Conservation (phyloP, 2,888 invertebrate genomes). For the Arge pagana region DNA sequence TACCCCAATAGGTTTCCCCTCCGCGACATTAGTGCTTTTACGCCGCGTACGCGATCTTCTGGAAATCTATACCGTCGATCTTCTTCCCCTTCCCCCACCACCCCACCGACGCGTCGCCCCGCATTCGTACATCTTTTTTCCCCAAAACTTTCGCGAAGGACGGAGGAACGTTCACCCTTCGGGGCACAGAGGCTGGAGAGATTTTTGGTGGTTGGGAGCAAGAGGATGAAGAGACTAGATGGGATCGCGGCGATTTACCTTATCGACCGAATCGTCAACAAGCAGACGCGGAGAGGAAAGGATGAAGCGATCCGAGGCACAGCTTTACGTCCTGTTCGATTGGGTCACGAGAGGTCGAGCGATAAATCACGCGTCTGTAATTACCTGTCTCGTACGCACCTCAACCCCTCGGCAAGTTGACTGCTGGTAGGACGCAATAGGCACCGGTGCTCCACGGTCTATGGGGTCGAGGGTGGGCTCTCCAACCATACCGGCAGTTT, state of each 20-base stretch:
- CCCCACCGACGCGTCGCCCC: no score
- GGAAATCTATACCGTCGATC: no score
- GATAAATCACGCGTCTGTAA: constrained; percentile 21
- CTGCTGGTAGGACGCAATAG: not conserved
- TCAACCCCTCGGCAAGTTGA: not conserved
- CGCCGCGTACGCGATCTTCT: no score
- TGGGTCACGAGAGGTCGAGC: constrained; percentile 14
- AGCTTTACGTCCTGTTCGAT: constrained; percentile 16
- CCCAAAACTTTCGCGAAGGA: no score
- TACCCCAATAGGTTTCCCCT: not conserved
- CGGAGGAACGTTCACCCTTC: no score
- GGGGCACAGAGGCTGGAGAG: not conserved
- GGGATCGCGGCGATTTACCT: constrained; percentile 2
- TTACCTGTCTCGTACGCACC: constrained; percentile 22
- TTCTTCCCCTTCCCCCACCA: no score
- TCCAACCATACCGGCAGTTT: no score
- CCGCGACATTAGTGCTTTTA: not conserved
- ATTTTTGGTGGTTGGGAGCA: not conserved
- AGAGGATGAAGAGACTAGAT: no score
- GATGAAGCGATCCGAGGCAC: constrained; percentile 14
- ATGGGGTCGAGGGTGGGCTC: no score
- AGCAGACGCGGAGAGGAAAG: constrained; percentile 9
- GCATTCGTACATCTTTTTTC: no score
- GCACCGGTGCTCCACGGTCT: no score
- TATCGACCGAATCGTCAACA: constrained; percentile 7